Percentiles rank a stretch among this genome's conserved stretches.
Evolutionary conservation across 2,113 vertebrate genomes (phyloP).

Genomic region (Eublepharis macularius): DNA sequence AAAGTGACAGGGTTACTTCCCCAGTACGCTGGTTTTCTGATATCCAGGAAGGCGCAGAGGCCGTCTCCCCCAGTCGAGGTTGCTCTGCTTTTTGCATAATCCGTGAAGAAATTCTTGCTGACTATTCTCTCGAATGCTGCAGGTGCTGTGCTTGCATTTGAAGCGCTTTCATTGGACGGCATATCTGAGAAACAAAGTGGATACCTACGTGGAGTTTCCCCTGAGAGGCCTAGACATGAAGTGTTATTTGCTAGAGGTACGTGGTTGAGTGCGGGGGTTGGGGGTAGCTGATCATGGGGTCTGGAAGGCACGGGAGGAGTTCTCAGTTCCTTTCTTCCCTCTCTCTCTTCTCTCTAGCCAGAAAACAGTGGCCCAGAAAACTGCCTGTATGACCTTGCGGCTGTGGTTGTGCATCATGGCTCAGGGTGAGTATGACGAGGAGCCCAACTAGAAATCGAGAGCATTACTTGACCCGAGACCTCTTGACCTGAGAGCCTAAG

Average conservation of each 20-base stretch:
- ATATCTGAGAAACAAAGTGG: conserved; percentile 96
- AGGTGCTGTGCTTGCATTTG: conserved; percentile 98
- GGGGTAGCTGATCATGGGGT: rapidly evolving
- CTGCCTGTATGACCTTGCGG: conserved; percentile 92
- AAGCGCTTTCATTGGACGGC: conserved; percentile 99
- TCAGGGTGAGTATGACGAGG: conserved; percentile 86
- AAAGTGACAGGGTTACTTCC: too few relatives aligned
- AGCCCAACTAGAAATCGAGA: neutral
- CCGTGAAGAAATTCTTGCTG: neutral
- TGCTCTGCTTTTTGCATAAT: rapidly evolving
- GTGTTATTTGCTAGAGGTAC: conserved; percentile 93
- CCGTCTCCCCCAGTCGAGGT: too few relatives aligned
- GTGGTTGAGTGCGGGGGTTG: neutral
- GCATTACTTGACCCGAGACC: neutral
- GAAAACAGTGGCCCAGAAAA: conserved; percentile 87
- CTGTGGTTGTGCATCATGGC: conserved; percentile 96
- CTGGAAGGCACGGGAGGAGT: neutral
- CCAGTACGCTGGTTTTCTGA: neutral
- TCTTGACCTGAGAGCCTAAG: too few relatives aligned
- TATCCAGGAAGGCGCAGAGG: too few relatives aligned
- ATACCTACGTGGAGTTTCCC: conserved; percentile 96
- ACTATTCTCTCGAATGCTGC: neutral
- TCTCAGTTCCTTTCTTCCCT: conserved; percentile 28
- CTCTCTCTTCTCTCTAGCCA: conserved; percentile 74
- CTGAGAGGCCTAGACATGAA: conserved; percentile 93